Evolutionary conservation across 2,113 vertebrate genomes (phyloP), one percentile per base, ranked within the genome.

Genomic region (Neolamprologus longior): DNA sequence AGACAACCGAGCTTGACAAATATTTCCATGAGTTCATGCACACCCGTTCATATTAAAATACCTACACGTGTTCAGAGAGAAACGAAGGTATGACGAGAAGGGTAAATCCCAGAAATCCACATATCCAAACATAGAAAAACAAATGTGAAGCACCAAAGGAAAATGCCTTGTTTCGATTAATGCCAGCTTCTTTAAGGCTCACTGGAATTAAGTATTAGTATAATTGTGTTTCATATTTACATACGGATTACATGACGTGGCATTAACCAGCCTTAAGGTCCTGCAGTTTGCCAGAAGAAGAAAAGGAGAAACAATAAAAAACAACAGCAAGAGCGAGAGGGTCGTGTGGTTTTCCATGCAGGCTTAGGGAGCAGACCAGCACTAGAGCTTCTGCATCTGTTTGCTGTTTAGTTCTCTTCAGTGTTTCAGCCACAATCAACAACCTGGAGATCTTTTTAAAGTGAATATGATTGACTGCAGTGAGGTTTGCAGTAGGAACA

Each of bases 1-100:
- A 92, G 76, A 87, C 81, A 71, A 66, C 86, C 76, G 82, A 87
- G 88, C 55, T 79, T 88, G 61, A 90, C 42, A 88, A 92, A 90
- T 94, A 82, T 90, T 92, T 92, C 90, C 90, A 93, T 81, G 90
- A 91, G 86, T 89, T 91, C 24, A 83, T 24, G 57, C 54, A n/a
- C 54, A 83, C 55, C 58, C 47, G 11, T 31, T 81, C 78, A 79
- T 24, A 61, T 47, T 73, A 81, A 92, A 89, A 89, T 83, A 91
- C 68, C 85, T 83, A 76, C 90, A 91, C 81, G 10, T 90, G 90
- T 83, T 88, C 63, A 82, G 13, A 28, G 4, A 54, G 53, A 82
- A 52, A 82, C 7, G 19, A 52, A 82, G 83, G 87, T 81, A 87
- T 19, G 57, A 81, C 73, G 57, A 84, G 68, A 57, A 50, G 80